phyloP scores from a whole-genome alignment of 2,113 vertebrate genomes.

The Cochlearius cochlearius region DNA sequence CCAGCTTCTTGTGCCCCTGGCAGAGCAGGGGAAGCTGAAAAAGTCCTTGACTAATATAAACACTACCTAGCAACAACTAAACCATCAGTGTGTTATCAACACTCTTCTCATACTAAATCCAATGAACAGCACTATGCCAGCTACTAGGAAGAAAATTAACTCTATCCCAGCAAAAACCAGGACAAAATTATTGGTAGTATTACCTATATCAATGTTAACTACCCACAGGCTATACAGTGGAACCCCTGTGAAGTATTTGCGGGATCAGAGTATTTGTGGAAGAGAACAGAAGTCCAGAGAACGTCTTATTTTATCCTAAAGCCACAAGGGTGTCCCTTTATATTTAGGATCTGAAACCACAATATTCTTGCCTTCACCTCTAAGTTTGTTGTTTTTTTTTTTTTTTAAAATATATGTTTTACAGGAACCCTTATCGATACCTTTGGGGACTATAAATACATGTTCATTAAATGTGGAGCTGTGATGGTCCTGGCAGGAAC shows the following conservation, averaged over 20 bases:
- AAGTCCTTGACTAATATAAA: too few relatives aligned
- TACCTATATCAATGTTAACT: background rate
- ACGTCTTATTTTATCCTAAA: background rate
- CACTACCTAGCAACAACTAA: too few relatives aligned
- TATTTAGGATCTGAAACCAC: background rate
- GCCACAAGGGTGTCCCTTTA: background rate
- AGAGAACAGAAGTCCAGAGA: background rate
- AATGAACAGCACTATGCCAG: too few relatives aligned
- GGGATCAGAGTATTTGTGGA: background rate
- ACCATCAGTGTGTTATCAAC: too few relatives aligned
- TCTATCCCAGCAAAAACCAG: too few relatives aligned
- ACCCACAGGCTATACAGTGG: background rate
- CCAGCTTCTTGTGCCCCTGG: too few relatives aligned
- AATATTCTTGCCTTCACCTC: background rate
- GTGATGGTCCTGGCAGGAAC: constrained; percentile 77
- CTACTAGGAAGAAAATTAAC: too few relatives aligned
- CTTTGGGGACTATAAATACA: constrained; percentile 78
- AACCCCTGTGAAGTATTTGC: background rate
- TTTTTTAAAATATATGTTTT: background rate
- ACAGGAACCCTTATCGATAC: constrained; percentile 78
- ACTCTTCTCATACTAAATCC: too few relatives aligned
- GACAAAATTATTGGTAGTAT: background rate
- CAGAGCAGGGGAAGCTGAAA: too few relatives aligned
- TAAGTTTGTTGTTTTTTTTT: background rate
- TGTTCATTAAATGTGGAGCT: constrained; percentile 80